Evolutionary conservation across 2,113 vertebrate genomes (phyloP).

Genomic region (Maccullochella peelii): DNA sequence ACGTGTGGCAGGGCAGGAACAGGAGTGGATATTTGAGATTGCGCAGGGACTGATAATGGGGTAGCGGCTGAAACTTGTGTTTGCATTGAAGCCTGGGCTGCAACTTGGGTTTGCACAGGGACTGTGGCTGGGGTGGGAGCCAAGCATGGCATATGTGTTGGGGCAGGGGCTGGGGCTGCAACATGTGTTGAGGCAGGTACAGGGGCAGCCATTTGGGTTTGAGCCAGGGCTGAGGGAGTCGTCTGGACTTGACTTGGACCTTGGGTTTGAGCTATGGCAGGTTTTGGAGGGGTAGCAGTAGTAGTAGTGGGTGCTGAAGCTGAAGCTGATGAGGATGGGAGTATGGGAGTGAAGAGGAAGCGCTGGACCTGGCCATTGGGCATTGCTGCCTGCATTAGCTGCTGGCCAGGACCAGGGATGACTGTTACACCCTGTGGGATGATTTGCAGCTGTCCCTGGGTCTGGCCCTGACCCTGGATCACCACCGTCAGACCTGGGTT

Average conservation of each 20-base stretch:
- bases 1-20: constrained; percentile 31
- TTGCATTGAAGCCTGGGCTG: constrained; percentile 18
- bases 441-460: constrained; percentile 96
- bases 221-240: constrained; percentile 63
- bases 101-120: constrained; percentile 40
- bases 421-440: constrained; percentile 96
- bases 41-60: constrained; percentile 31
- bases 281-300: constrained; percentile 28
- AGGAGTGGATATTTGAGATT: constrained; percentile 27
- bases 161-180: constrained; percentile 9
- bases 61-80: constrained; percentile 29
- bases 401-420: constrained; percentile 95
- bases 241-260: constrained; percentile 67
- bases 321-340: constrained; percentile 80
- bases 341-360: constrained; percentile 95
- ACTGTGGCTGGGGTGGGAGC: constrained; percentile 24
- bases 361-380: constrained; percentile 97
- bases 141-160: constrained; percentile 31
- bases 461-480: constrained; percentile 99
- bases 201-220: constrained; percentile 68
- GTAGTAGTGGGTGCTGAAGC: constrained; percentile 35
- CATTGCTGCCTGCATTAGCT: constrained; percentile 99
- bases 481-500: constrained; percentile 97
- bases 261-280: constrained; percentile 38
- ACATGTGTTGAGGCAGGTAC: constrained; percentile 35